Conservation (phyloP, 2,797 vertebrate species). For the Hippopotamyrus pictus region DNA sequence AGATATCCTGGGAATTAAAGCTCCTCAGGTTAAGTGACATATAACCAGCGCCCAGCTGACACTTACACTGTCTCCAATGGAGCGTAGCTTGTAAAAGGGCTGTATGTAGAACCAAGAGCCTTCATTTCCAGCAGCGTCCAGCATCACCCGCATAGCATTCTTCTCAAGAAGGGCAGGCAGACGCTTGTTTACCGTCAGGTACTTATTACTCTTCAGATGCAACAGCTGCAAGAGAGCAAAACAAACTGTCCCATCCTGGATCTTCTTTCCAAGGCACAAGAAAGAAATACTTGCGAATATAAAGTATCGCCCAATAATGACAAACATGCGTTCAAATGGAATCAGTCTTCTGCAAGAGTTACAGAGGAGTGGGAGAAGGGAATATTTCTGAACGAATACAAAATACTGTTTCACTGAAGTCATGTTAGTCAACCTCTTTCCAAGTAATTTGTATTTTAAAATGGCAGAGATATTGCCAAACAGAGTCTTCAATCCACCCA, state of each 20-base stretch:
- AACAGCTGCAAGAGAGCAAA: conserved; percentile 66
- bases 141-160: conserved; percentile 93
- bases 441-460: conserved; percentile 5
- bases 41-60: background rate
- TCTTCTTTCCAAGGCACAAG: background rate
- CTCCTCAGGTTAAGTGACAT: no score
- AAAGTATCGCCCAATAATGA: background rate
- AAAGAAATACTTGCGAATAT: background rate
- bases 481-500: conserved; percentile 1
- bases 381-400: background rate
- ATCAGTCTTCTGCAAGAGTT: background rate
- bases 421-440: background rate
- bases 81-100: conserved; percentile 94
- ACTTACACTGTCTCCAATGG: conserved; percentile 95
- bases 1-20: no score
- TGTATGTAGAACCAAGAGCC: conserved; percentile 99
- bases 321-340: background rate
- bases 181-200: conserved; percentile 95
- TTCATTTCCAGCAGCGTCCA: conserved; percentile 93
- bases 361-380: background rate
- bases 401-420: background rate
- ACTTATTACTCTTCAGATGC: conserved; percentile 97
- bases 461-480: background rate
- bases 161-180: conserved; percentile 92
- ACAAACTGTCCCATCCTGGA: background rate